These are phyloP conservation scores for Elmis aenea DNA, from an alignment of 2,888 invertebrate species.

Conservation along the genomic window DNA sequence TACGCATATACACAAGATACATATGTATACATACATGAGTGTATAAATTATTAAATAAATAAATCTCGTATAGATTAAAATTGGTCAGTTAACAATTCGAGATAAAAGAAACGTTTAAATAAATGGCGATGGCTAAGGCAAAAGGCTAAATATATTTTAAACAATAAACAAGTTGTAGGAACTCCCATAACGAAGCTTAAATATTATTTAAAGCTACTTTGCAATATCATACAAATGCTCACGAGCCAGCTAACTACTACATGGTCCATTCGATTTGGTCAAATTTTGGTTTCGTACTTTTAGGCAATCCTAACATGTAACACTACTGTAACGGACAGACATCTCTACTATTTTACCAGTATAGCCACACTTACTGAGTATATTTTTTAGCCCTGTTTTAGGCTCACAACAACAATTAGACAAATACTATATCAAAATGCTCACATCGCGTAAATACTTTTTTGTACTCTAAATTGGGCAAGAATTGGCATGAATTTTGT, in stretches of 20 bases:
- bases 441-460: constrained; percentile 13
- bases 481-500: constrained; percentile 19
- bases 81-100: constrained; percentile 18
- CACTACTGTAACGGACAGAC: too few relatives aligned
- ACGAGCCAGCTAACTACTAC: constrained; percentile 11
- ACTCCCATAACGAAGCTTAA: constrained; percentile 23
- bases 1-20: too few relatives aligned
- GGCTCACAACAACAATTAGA: constrained; percentile 13
- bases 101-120: constrained; percentile 9
- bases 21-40: too few relatives aligned
- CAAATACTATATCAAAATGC: constrained; percentile 15
- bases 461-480: constrained; percentile 21
- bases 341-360: too few relatives aligned
- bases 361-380: too few relatives aligned
- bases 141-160: constrained; percentile 12
- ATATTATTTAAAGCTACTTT: constrained; percentile 29
- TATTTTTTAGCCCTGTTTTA: too few relatives aligned
- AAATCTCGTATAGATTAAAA: constrained; percentile 14
- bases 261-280: constrained; percentile 29
- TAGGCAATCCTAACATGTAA: too few relatives aligned
- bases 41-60: constrained; percentile 11
- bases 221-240: constrained; percentile 26
- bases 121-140: constrained; percentile 10
- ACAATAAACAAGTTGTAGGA: constrained; percentile 22
- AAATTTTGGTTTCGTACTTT: constrained; percentile 17